Base-by-base conservation (phyloP, 1,140 invertebrate species). In the Neodiprion virginianus region DNA sequence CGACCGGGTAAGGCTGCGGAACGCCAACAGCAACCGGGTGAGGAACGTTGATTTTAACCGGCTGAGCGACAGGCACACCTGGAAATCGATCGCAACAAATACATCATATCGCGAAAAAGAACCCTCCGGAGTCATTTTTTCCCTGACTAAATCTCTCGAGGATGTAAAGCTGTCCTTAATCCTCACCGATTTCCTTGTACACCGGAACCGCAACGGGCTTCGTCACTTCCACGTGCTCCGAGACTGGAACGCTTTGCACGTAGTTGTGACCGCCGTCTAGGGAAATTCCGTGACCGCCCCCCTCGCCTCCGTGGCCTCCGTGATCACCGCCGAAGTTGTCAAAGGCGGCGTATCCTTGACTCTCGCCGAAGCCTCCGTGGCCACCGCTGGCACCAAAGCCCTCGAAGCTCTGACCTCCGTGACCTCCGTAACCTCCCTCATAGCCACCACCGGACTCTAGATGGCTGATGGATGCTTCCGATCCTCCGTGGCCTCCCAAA, bases 181-280 rank as follows among this genome's bases (percentile, higher is more conserved):
- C 66, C 81, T 84, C 82, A 89, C 92, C 91, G 14, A 94, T 91
- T 79, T 95, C 93, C 82, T 94, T 93, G 82, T 93, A 92, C 67
- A 93, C 89, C 69, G 93, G 93, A 65, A 94, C 89, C 12, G 92
- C 89, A 11, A 94, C 90, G 66, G 93, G 93, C 80, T 92, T 93
- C 50, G 93, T 91, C 49, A 94, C 91, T 84, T 95, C 93, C 23
- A 92, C 89, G 71, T 94, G 93, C 79, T 94, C 92, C 12, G 92
- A 90, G 8, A 94, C 90, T 8, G 92, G 90, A 69, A 92, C 81
- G 79, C 90, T 88, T 53, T 92, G 86, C 53, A 87, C 82, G 67
- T 85, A 84, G 79, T 86, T 86, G 67, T 84, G 79, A 21, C 77
- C 81, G 1, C 73, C 72, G 66, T 81, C 83, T 12, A 84, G 75